Evolutionary conservation across 30 jellyfish, hydroid and myxozoan species (phyloP).

Genomic region (Aurelia coerulea): DNA sequence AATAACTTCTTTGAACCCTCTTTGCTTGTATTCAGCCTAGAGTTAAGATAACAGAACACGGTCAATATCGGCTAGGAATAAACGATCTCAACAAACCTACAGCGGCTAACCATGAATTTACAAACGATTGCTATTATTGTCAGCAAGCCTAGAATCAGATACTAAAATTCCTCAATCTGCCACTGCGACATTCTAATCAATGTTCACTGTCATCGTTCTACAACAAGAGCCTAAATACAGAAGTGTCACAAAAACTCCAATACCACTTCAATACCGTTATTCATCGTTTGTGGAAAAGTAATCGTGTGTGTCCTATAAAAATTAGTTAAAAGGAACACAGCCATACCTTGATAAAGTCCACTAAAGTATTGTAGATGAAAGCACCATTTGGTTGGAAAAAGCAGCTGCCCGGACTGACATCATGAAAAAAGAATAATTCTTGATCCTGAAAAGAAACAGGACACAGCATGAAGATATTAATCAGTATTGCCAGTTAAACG

Average conservation of each 20-base stretch:
- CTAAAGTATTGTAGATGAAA: constrained; percentile 86
- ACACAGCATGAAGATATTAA: background rate
- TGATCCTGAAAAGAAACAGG: constrained; percentile 67
- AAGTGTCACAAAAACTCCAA: too few species aligned
- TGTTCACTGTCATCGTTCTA: too few species aligned
- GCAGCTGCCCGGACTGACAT: constrained; percentile 96
- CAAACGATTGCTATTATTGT: too few species aligned
- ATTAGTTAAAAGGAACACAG: too few species aligned
- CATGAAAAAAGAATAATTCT: constrained; percentile 92
- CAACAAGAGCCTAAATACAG: too few species aligned
- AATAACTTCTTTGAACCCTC: constrained; percentile 94
- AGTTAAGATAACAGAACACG: background rate
- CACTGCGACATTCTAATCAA: too few species aligned
- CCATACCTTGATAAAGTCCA: constrained; percentile 87
- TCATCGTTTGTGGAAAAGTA: too few species aligned
- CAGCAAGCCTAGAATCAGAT: too few species aligned
- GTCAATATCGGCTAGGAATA: background rate
- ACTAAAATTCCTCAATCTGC: too few species aligned
- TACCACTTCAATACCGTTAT: too few species aligned
- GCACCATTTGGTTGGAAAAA: constrained; percentile 98
- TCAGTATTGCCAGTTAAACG: background rate
- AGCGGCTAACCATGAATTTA: too few species aligned
- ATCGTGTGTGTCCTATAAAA: too few species aligned
- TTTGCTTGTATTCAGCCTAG: constrained; percentile 84
- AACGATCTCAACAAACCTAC: background rate